Conservation (phyloP, 2,797 vertebrate species). For the Botia kubotai region DNA sequence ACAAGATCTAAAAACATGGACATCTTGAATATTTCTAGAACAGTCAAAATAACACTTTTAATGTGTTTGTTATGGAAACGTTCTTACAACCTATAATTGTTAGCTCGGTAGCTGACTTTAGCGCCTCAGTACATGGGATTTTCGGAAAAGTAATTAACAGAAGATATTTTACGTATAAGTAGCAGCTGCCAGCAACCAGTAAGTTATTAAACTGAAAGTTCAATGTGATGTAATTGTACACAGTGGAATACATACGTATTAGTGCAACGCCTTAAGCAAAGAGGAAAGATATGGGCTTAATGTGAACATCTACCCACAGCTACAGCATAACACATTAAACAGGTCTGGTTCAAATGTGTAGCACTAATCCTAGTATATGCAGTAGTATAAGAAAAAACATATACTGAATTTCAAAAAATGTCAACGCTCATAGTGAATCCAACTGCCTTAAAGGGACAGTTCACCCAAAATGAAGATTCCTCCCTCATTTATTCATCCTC, state of each 20-base stretch:
- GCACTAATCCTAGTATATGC: neutral
- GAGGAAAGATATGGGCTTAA: slow-evolving; percentile 26
- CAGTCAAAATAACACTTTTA: no score
- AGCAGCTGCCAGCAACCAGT: slow-evolving; percentile 70
- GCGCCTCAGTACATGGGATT: slow-evolving; percentile 35
- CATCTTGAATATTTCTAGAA: no score
- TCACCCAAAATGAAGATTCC: no score
- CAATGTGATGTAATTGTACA: slow-evolving; percentile 67
- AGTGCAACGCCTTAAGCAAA: slow-evolving; percentile 41
- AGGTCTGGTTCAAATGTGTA: slow-evolving; percentile 8
- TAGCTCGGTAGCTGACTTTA: neutral
- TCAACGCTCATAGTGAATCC: neutral
- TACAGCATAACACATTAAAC: slow-evolving; percentile 22
- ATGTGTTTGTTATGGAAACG: no score
- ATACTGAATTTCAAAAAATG: slow-evolving; percentile 2
- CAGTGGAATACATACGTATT: slow-evolving; percentile 58
- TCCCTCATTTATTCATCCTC: no score
- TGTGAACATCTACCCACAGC: slow-evolving; percentile 34
- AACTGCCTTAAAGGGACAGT: neutral
- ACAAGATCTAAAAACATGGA: no score
- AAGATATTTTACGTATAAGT: slow-evolving; percentile 52
- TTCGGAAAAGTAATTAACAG: slow-evolving; percentile 49
- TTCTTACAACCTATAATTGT: no score
- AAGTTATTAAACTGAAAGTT: slow-evolving; percentile 62
- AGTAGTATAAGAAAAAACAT: neutral